Percentiles rank a stretch among this genome's conserved stretches.
phyloP scores from a whole-genome alignment of 2,888 invertebrate genomes.

The Ochropleura plecta region DNA sequence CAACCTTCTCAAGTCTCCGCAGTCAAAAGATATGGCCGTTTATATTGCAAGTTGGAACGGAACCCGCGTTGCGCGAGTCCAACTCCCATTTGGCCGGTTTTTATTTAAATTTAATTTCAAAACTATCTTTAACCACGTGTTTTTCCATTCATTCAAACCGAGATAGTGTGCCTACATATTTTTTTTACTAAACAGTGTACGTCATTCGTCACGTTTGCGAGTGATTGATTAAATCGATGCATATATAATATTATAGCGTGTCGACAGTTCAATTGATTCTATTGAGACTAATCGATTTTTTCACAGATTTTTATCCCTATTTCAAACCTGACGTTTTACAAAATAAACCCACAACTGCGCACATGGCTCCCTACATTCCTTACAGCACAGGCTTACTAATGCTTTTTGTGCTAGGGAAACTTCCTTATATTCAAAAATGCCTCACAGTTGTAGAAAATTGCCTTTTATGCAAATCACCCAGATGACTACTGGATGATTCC shows the following conservation, averaged over 20 bases:
- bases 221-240: constrained; percentile 24
- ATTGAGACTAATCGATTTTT: constrained; percentile 8
- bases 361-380: no score
- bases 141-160: neutral
- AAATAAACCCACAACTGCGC: neutral
- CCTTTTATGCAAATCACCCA: neutral
- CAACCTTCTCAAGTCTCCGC: no score
- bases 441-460: neutral
- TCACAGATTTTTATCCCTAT: no score
- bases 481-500: neutral
- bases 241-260: constrained; percentile 14
- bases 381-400: no score
- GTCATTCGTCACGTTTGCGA: neutral
- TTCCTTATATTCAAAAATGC: neutral
- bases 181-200: neutral
- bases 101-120: neutral
- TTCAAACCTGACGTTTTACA: neutral
- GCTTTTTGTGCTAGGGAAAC: neutral
- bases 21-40: no score
- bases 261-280: constrained; percentile 24
- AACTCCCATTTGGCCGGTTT: no score
- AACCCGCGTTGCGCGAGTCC: no score
- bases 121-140: neutral
- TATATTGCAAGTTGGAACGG: no score
- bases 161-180: neutral